A percentile compares a stretch with the other conserved stretches of the same genome.
Conservation (phyloP, 2,797 vertebrate genomes). For the Leontocebus nigricollis region DNA sequence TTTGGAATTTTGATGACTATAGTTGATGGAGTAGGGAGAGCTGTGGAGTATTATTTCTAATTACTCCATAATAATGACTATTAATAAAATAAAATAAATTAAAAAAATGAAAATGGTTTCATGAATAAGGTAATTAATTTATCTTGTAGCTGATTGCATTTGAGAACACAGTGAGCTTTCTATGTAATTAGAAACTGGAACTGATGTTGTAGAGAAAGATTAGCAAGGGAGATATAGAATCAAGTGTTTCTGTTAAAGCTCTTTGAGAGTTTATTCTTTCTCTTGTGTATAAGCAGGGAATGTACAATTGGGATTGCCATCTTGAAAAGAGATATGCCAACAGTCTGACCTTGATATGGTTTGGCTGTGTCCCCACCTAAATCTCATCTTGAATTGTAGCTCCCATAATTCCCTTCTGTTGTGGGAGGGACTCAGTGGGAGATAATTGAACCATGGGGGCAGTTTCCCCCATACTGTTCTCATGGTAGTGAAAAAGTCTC, state of each 20-base stretch:
- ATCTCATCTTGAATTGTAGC: too few relatives aligned
- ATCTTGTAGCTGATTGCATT: background rate
- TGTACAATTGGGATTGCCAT: background rate
- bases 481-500: too few relatives aligned
- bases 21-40: background rate
- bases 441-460: too few relatives aligned
- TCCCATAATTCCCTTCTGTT: too few relatives aligned
- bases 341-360: background rate
- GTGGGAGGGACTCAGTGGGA: too few relatives aligned
- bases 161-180: background rate
- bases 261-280: background rate
- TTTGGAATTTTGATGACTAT: background rate
- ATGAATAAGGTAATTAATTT: background rate
- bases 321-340: background rate
- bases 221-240: background rate
- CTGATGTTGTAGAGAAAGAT: background rate
- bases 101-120: constrained; percentile 5
- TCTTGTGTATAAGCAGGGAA: background rate
- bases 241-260: background rate
- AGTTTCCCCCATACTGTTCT: too few relatives aligned
- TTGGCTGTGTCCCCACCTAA: too few relatives aligned
- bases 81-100: background rate
- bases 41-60: background rate
- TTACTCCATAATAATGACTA: background rate
- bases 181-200: background rate